These are phyloP conservation scores for Eurois occulta DNA, from an alignment of 2,888 invertebrate genomes.

Conservation along the genomic window DNA sequence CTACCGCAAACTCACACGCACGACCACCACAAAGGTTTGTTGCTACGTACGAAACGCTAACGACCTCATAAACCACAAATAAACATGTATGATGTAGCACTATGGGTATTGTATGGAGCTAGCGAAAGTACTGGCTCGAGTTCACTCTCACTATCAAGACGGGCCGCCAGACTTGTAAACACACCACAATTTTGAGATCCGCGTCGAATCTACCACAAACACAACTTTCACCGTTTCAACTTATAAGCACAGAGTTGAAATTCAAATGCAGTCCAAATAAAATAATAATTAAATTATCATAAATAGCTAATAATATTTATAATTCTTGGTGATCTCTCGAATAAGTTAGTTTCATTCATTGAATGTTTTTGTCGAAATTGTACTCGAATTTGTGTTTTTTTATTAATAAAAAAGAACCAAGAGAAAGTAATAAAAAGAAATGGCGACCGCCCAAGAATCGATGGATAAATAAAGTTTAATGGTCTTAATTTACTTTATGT, in stretches of 20 bases:
- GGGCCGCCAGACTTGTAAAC: conserved; percentile 64
- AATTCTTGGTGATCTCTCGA: conserved; percentile 53
- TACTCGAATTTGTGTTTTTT: conserved; percentile 22
- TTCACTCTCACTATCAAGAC: conserved; percentile 71
- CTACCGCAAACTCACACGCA: conserved; percentile 16
- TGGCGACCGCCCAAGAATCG: conserved; percentile 39
- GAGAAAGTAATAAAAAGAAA: conserved; percentile 56
- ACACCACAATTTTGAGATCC: conserved; percentile 57
- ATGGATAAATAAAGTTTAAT: conserved; percentile 39
- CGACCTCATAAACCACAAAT: conserved; percentile 48
- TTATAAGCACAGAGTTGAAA: neutral
- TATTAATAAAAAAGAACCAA: conserved; percentile 31
- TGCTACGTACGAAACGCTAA: conserved; percentile 33
- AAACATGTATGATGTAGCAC: conserved; percentile 37
- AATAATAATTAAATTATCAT: conserved; percentile 46
- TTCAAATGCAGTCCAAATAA: conserved; percentile 8
- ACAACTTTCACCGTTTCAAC: conserved; percentile 44
- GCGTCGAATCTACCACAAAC: conserved; percentile 30
- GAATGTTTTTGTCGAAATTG: conserved; percentile 38
- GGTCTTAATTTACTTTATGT: conserved; percentile 25
- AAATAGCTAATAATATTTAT: conserved; percentile 40
- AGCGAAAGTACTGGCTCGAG: conserved; percentile 64
- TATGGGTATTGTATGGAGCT: conserved; percentile 52
- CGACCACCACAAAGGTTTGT: conserved; percentile 30
- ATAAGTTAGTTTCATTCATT: conserved; percentile 48